Evolutionary conservation across 2,113 vertebrate genomes (phyloP), one percentile per base, ranked within the genome.

Genomic region (Melanerpes aurifrons): DNA sequence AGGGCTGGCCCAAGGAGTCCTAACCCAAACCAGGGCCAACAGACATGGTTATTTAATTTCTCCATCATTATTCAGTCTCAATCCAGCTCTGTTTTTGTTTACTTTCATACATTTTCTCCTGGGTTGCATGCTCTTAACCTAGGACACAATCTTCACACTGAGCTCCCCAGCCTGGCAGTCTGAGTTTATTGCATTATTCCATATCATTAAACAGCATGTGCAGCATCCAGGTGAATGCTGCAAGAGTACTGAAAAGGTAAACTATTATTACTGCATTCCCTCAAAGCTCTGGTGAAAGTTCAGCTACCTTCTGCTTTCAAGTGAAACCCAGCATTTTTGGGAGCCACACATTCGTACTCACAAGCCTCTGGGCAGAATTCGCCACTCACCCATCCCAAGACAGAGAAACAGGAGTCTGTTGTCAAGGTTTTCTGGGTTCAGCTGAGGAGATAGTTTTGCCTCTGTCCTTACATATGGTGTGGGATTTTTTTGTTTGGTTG

Each of bases 391-490:
- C 28, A 71, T 58, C n/a, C 25, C 32, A 77, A 26, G 72, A 64
- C 2, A 63, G 45, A 63, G 47, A 61, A 73, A 47, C 0, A 66
- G 28, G 45, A 75, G 2, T 47, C 28, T 72, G 54, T 78, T 83
- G 53, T 71, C 28, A 79, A 83, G 66, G 43, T 64, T 73, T 76
- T 35, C 62, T n/a, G 48, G 7, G 70, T 87, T 88, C 56, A 89
- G 12, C 48, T 88, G 40, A 88, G 87, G 80, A 82, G 40, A 85
- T 28, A 81, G 88, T 86, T 92, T 87, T 91, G 69, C 80, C 69
- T 90, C 72, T 69, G 18, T 53, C 45, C 29, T 86, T 73, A 86
- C 74, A 83, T 48, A 88, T 1, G 9, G 48, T 86, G 78, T 63
- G 24, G 48, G 48, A 15, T 15, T 45, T 4, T 73, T 4, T 1